phyloP scores from a whole-genome alignment of 2,113 vertebrate genomes.

The Pelecanoides urinatrix region DNA sequence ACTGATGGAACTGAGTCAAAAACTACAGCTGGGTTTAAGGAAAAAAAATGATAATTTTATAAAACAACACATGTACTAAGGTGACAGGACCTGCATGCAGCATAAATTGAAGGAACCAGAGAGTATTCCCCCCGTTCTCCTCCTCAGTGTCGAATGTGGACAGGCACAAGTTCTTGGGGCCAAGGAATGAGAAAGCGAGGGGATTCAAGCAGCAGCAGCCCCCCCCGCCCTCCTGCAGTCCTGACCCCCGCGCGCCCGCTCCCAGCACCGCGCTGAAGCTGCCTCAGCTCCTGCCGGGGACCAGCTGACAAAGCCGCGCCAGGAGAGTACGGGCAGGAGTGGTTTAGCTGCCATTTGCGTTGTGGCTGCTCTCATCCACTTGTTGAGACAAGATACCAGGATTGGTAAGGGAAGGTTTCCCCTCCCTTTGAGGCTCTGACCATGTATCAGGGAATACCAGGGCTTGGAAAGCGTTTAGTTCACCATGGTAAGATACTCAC shows the following conservation, averaged over 20 bases:
- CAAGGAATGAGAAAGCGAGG: background rate
- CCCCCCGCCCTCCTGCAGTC: background rate
- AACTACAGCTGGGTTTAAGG: background rate
- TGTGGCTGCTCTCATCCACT: background rate
- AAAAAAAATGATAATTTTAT: background rate
- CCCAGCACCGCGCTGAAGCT: background rate
- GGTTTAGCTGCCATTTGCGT: background rate
- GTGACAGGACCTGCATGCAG: background rate
- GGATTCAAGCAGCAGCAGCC: background rate
- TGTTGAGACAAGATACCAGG: background rate
- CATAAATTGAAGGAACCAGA: background rate
- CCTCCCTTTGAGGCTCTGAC: background rate
- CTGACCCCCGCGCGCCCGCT: accelerated
- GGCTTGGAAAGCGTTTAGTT: background rate
- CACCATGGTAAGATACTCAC: background rate
- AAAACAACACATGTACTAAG: background rate
- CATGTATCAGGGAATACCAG: background rate
- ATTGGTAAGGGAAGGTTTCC: background rate
- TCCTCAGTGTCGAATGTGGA: background rate
- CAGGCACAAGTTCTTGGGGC: background rate
- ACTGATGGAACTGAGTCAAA: background rate
- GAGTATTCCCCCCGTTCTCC: background rate
- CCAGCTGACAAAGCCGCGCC: background rate
- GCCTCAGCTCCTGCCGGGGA: background rate
- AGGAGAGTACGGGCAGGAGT: background rate